These are phyloP conservation scores for Remorina albescens DNA, from an alignment of 2,797 vertebrate genomes.

Conservation along the genomic window DNA sequence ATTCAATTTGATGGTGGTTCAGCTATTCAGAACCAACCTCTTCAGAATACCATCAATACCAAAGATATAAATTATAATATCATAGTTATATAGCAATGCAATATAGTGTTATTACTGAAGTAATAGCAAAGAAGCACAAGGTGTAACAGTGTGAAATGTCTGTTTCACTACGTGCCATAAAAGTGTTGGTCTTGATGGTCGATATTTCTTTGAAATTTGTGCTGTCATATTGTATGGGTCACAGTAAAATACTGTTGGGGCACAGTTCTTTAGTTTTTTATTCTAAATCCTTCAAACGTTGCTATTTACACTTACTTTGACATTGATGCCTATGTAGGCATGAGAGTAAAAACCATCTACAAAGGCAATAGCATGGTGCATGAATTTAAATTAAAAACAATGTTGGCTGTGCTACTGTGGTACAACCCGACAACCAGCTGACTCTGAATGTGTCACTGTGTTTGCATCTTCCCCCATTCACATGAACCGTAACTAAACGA, in stretches of 20 bases:
- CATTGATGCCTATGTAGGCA: neutral
- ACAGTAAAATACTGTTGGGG: no score
- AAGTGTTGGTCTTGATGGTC: neutral
- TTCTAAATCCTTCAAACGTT: neutral
- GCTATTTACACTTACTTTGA: neutral
- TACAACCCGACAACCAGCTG: conserved; percentile 17
- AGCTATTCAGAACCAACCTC: neutral
- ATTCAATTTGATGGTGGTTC: neutral
- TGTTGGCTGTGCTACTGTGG: conserved; percentile 19
- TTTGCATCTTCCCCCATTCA: conserved; percentile 40
- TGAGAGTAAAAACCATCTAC: conserved; percentile 4
- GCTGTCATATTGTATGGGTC: neutral
- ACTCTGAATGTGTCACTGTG: conserved; percentile 49
- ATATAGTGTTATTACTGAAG: neutral
- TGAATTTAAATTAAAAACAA: conserved; percentile 38
- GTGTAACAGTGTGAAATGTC: neutral
- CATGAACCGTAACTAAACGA: conserved; percentile 63
- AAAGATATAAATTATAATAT: no score
- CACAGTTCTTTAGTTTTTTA: neutral
- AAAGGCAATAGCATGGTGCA: neutral
- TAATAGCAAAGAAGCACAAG: neutral
- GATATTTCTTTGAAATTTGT: neutral
- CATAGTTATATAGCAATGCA: neutral
- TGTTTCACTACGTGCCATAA: neutral
- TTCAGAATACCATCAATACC: neutral